Evolutionary conservation across 2,888 invertebrate species (phyloP), one percentile per base, ranked within the genome.

Genomic region (Drosophila sordidula): DNA sequence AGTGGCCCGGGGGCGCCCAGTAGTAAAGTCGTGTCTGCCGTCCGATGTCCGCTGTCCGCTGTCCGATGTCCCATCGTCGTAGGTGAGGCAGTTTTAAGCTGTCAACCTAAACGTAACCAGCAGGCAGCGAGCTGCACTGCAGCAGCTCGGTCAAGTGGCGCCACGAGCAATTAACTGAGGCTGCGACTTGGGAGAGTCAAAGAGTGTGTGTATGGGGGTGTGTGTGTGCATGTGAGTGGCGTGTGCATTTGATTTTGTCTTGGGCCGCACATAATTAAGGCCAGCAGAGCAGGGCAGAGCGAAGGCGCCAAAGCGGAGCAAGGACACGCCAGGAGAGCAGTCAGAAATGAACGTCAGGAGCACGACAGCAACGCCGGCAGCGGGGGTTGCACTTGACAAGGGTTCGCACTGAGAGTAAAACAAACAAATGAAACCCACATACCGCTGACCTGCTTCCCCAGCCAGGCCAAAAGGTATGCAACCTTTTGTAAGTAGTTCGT

Each of bases 261-360:
- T 76, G 80, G 68, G 80, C 86, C 71, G 76, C 71, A 84, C 77
- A 88, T 88, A 84, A 84, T 84, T 84, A 84, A 82, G 89, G 89
- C 65, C 87, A 88, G 59, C 75, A 71, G 75, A 68, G 78, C 70
- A 16, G 41, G 9, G 41, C 41, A 14, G 70, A 70, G 74, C 59
- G 66, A 69, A 70, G 78, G 72, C 75, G 86, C 75, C 45, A 82
- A 82, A 82, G 82, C 86, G 69, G 88, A 70, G 88, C 82, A 82
- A 82, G 82, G 82, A 82, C 88, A 67, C 44, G 56, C 69, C 76
- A 66, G 61, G 44, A 55, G 59, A 64, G 51, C 57, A 63, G 59
- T 51, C 38, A 57, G 55, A 68, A 45, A 64, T 62, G 66, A 56
- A 67, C 64, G 57, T 61, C 57, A 64, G 61, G 47, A 59, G 44